Base-by-base conservation (phyloP, 2,113 vertebrate genomes). In the Oreocharis arfaki region DNA sequence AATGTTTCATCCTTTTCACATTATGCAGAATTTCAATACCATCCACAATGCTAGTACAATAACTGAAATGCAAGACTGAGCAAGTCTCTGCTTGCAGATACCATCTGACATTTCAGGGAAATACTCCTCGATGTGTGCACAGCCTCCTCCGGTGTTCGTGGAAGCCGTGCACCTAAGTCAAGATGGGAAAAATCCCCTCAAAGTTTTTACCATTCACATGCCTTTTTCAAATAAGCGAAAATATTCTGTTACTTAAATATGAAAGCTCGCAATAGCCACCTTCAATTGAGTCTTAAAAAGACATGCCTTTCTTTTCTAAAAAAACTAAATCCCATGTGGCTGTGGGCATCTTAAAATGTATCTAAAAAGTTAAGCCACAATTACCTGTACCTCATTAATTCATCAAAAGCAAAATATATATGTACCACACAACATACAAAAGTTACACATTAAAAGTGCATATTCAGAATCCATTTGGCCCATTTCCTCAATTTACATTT, bases 391-490 rank as follows among this genome's bases (percentile, higher is more conserved):
- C 96, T 97, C 97, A 97, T 96, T 94, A 96, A 97, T 96, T 96
- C 89, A 84, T 97, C 97, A 98, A 98, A 98, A 98, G 94, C 94
- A 98, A 98, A 98, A 98, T 97, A 98, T 97, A 98, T 97, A 98
- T 98, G 98, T 98, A 98, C 98, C 98, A 98, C 97, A 98, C 95
- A 97, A 96, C 96, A 98, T 98, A 98, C 86, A 98, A 98, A 98
- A 98, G 87, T 98, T 98, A 98, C 98, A 98, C 95, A 83, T 97
- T 97, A 97, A 98, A 98, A 98, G 98, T 98, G 98, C 98, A 98
- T 98, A 98, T 98, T 96, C 92, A 88, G 95, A 96, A 98, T 97
- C 96, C 96, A 98, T 98, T 97, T 98, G 98, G 98, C 98, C 98
- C 98, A 97, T 97, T 98, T 95, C 96, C 97, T 97, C 96, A 97